These are phyloP conservation scores for Spilarctia lutea DNA, from an alignment of 2,888 invertebrate species.

Conservation along the genomic window DNA sequence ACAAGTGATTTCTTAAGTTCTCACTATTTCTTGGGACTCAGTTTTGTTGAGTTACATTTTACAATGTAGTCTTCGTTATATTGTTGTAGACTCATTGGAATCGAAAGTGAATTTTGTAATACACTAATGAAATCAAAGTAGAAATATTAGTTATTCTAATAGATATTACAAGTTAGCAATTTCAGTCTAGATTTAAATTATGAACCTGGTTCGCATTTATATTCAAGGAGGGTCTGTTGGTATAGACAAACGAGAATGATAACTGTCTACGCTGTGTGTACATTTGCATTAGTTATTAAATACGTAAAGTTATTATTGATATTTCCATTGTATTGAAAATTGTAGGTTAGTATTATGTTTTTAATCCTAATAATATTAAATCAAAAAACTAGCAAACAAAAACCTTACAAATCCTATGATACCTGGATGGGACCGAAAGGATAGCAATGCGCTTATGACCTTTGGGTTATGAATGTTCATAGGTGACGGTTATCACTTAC, in stretches of 20 bases:
- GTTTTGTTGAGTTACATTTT: no score
- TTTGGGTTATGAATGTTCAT: no score
- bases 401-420: no score
- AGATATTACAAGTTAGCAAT: neutral
- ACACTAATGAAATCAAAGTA: neutral
- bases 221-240: neutral
- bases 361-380: no score
- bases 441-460: no score
- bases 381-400: no score
- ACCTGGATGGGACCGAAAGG: no score
- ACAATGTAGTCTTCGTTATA: no score
- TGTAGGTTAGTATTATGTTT: no score
- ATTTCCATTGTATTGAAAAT: neutral
- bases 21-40: no score
- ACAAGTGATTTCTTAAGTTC: no score
- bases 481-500: no score
- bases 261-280: neutral
- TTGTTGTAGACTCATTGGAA: neutral
- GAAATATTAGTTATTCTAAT: neutral
- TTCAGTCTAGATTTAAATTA: neutral
- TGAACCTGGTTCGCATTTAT: neutral
- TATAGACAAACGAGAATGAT: neutral
- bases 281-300: neutral
- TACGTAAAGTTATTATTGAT: neutral
- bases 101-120: neutral